Percentiles rank a stretch among this genome's conserved stretches.
phyloP scores from a whole-genome alignment of 2,888 invertebrate species.

The Acanthopleura granulata region DNA sequence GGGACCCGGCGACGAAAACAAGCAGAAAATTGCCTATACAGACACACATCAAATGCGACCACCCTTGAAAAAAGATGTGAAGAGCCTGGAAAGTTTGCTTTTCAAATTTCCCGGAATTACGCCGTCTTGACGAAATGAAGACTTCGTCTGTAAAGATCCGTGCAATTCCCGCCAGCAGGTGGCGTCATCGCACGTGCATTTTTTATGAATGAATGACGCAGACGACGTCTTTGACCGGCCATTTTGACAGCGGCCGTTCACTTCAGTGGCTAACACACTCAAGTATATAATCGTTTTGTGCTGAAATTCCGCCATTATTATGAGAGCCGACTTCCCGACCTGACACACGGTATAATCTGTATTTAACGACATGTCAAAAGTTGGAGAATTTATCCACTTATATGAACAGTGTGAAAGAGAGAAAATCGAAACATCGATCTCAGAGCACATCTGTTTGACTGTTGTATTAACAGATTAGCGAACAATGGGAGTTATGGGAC shows the following conservation, averaged over 20 bases:
- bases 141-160: neutral
- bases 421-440: neutral
- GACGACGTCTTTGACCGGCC: conserved; percentile 4
- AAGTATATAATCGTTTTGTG: neutral
- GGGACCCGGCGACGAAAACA: neutral
- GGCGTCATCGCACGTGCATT: conserved; percentile 16
- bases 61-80: conserved; percentile 9
- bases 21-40: conserved; percentile 9
- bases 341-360: neutral
- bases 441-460: neutral
- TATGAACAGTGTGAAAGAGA: neutral
- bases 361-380: conserved; percentile 9
- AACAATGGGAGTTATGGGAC: too few species aligned
- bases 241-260: neutral
- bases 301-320: neutral
- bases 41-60: conserved; percentile 16
- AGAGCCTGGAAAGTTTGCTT: neutral
- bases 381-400: neutral
- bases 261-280: neutral
- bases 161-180: conserved; percentile 11
- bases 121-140: neutral
- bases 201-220: conserved; percentile 11
- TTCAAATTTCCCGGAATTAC: conserved; percentile 18
- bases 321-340: neutral
- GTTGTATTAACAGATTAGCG: too few species aligned